Evolutionary conservation across 2,797 vertebrate genomes (phyloP), one percentile per base, ranked within the genome.

Genomic region (Oryzias sinensis): DNA sequence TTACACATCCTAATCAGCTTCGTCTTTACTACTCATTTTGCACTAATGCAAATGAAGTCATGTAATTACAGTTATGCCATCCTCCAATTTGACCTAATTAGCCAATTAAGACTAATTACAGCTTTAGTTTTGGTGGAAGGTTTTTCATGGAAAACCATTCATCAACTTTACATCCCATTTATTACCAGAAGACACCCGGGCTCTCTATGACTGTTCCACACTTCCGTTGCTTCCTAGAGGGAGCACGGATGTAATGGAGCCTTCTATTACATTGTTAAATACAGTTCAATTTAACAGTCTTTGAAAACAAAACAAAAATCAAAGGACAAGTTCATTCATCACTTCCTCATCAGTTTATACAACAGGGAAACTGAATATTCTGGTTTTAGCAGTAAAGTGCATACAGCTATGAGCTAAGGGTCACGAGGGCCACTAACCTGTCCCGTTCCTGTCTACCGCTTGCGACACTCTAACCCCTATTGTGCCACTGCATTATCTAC

Each of bases 91-190:
- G 46, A 70, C 59, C 85, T 81, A 88, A 87, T 89, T 88, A 89
- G 86, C 87, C 88, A 83, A 86, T 88, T 85, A 88, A 76, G 79
- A 84, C 81, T 86, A 87, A 89, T 88, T 85, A 86, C 80, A 85
- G 78, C 80, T 88, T 84, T 70, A 87, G 71, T 76, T 85, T 82
- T 84, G 83, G 85, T 83, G 84, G 83, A 80, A 85, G 77, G 73
- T 56, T 82, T 87, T 88, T 80, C 81, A 86, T 88, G 86, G 89
- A 85, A 62, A 89, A 80, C 80, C 88, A 89, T 89, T 85, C 54
- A 87, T 90, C 86, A 87, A 66, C 70, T 79, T 80, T 77, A 82
- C 77, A 47, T 77, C 83, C 77, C 72, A 61, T 70, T 68, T 47
- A 60, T 70, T 54, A 54, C 52, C 53, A 63, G 59, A 64, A 81